phyloP scores from a whole-genome alignment of 2,888 invertebrate species.

The Spilarctia lutea region DNA sequence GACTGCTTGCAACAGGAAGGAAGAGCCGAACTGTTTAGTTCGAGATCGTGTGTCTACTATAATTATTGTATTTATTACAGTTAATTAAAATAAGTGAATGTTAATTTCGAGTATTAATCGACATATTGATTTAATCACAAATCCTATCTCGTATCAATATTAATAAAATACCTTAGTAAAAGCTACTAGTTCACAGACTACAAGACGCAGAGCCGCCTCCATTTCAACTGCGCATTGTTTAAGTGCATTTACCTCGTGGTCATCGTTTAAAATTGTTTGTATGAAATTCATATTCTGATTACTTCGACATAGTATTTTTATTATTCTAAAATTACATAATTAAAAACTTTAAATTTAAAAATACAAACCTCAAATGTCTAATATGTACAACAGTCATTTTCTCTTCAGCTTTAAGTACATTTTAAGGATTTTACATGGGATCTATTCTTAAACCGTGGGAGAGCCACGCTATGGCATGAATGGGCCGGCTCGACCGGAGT shows the following conservation, averaged over 20 bases:
- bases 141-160: not conserved
- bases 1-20: too few relatives aligned
- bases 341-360: too few relatives aligned
- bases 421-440: too few relatives aligned
- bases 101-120: not conserved
- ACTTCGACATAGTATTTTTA: slow-evolving; percentile 60
- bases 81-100: not conserved
- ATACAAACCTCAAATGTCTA: too few relatives aligned
- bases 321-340: slow-evolving; percentile 55
- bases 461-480: too few relatives aligned
- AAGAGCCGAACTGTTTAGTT: too few relatives aligned
- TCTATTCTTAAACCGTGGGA: too few relatives aligned
- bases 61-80: not conserved
- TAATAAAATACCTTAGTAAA: slow-evolving; percentile 70
- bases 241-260: slow-evolving; percentile 64
- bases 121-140: not conserved
- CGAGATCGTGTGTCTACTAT: too few relatives aligned
- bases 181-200: slow-evolving; percentile 67
- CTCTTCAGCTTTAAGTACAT: too few relatives aligned
- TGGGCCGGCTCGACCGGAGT: too few relatives aligned
- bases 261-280: slow-evolving; percentile 70
- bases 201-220: slow-evolving; percentile 52
- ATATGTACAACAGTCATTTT: too few relatives aligned
- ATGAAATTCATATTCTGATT: slow-evolving; percentile 66
- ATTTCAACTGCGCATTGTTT: slow-evolving; percentile 65